Percentiles rank a stretch among this genome's conserved stretches.
These are phyloP conservation scores for Callithrix jacchus DNA, from an alignment of 2,113 vertebrate species.

Conservation along the genomic window DNA sequence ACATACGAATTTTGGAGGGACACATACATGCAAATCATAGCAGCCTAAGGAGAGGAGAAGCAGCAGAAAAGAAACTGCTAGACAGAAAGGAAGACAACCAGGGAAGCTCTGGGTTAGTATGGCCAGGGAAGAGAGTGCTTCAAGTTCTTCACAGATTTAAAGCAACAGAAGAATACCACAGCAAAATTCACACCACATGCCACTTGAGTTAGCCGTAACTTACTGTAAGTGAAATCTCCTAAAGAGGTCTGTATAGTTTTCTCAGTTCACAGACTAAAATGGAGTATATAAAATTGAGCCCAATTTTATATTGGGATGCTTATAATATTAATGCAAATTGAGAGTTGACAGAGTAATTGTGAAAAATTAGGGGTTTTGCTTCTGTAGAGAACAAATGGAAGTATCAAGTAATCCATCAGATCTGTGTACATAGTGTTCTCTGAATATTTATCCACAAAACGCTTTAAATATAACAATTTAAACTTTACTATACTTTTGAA, in stretches of 20 bases:
- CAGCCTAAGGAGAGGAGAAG: neutral
- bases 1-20: neutral
- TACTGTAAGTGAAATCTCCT: neutral
- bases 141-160: neutral
- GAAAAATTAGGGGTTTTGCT: neutral
- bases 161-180: neutral
- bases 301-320: neutral
- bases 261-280: neutral
- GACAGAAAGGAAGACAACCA: neutral
- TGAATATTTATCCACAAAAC: conserved; percentile 2
- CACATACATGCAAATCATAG: neutral
- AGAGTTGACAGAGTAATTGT: neutral
- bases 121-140: neutral
- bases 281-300: neutral
- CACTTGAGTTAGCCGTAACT: neutral
- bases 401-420: neutral
- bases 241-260: neutral
- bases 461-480: neutral
- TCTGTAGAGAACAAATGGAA: neutral
- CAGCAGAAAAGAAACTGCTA: neutral
- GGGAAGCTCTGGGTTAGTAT: neutral
- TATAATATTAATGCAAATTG: neutral
- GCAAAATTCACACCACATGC: neutral
- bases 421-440: neutral
- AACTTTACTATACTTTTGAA: neutral